Base-by-base conservation (phyloP, 2,113 vertebrate species). In the Pitta sordida region DNA sequence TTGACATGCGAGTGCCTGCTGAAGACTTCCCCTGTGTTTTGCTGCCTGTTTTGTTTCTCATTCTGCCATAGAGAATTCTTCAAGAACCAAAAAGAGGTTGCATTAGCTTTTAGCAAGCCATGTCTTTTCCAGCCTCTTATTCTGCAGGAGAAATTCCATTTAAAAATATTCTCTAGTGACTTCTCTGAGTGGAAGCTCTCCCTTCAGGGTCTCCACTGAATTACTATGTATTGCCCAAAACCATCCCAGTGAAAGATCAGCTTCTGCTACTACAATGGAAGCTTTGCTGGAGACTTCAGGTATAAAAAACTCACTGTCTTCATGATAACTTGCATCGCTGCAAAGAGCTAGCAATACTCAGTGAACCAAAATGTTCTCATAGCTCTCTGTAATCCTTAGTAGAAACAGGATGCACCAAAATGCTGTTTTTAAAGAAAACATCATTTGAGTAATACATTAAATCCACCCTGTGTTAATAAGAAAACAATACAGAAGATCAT, bases 51-150 rank as follows among this genome's bases (percentile, higher is more conserved):
- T 99, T 99, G 77, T 98, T 98, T 95, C 98, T 98, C 98, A 99
- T 99, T 51, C 99, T 98, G 11, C 99, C 99, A 43, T 98, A 99
- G 32, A 99, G 97, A 97, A 99, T 98, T 97, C 99, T 99, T 96
- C 26, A 96, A 96, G 68, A 90, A 52, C 22, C 81, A 92, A 88
- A 96, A 76, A 90, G 44, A 92, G 26, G 6, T 58, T 84, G 58
- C 29, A 43, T 97, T 93, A 91, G 75, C 34, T 86, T 89, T 86
- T 79, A 68, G 85, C 36, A 95, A 52, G 49, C 13, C 52, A 88
- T 37, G 51, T 69, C 39, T 55, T 90, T 90, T 75, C 64, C 18
- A 69, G 26, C 3, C 60, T 74, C 48, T 65, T 77, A 34, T 19
- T 49, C 21, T 73, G 34, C 51, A 83, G 46, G 27, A 71, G 39